Base-by-base conservation (phyloP, 2,113 vertebrate species). In the Agelaius tricolor region DNA sequence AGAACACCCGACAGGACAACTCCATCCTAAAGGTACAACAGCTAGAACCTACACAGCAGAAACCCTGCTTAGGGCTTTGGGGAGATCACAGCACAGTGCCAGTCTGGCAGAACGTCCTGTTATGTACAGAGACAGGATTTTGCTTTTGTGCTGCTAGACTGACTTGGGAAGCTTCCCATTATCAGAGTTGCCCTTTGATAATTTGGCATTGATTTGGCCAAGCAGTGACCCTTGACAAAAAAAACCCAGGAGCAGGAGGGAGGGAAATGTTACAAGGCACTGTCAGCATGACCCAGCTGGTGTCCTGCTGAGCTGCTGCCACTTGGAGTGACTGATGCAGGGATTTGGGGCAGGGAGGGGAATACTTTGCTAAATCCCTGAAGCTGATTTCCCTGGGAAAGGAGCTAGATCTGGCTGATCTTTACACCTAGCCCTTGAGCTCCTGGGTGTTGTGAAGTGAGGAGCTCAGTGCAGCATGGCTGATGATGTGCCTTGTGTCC, bases 1-100 rank as follows among this genome's bases (percentile, higher is more conserved):
- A 99, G 98, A 99, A 99, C 94, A 99, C 99, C 1, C 98, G 99
- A 52, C 99, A 99, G 97, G 99, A 99, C 98, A 99, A 99, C 98
- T 99, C 99, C 94, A 99, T 99, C 85, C 98, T 99, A 71, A 99
- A 99, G 99, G 99, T 98, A 97, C 82, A 2, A 22, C 26, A 75
- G 76, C 86, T 51, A 3, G 9, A n/a, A 9, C 46, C 83, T 66
- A 21, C 26, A 15, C 27, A 27, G 51, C 28, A 73, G 54, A 89
- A 90, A 91, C 81, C n/a, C 59, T 77, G 0, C 76, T 77, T 5
- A 6, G 43, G 51, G 67, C 10, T 71, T 89, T 1, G 0, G 30
- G 41, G 79, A 39, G 47, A 63, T 82, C 81, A 67, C 69, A 57
- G 49, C 26, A 15, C 20, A 22, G 54, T 46, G n/a, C 55, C 43